phyloP scores from a whole-genome alignment of 2,113 vertebrate species.

The Alouatta palliata region DNA sequence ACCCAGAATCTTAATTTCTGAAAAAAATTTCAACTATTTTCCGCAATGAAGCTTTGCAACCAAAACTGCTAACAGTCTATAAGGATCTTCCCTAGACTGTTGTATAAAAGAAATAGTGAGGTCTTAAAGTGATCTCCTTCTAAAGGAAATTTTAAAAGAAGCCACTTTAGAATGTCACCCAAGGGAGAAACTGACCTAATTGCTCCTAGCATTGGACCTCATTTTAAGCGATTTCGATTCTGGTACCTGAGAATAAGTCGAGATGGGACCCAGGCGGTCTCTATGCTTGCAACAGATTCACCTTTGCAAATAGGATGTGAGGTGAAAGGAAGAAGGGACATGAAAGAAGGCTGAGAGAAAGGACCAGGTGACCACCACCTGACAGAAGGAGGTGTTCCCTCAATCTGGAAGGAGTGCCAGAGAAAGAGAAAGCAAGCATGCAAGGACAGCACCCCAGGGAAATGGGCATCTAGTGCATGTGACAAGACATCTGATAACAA shows the following conservation, averaged over 20 bases:
- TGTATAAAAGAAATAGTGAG: neutral
- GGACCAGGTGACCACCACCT: accelerated
- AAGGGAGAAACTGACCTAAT: neutral
- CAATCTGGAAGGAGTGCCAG: neutral
- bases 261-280: neutral
- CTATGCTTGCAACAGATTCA: neutral
- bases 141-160: neutral
- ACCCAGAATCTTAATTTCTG: neutral
- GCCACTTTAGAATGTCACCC: neutral
- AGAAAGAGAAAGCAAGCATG: neutral
- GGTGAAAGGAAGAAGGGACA: neutral
- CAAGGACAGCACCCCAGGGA: neutral
- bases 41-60: neutral
- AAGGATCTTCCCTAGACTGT: neutral
- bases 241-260: neutral
- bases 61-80: neutral
- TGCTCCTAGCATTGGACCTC: neutral
- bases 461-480: accelerated
- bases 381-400: neutral
- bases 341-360: neutral
- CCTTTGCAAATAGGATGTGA: neutral
- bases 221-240: neutral
- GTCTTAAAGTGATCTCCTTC: neutral
- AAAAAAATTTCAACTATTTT: neutral
- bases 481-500: neutral